phyloP scores from a whole-genome alignment of 2,113 vertebrate species.

The Gymnarchus niloticus region DNA sequence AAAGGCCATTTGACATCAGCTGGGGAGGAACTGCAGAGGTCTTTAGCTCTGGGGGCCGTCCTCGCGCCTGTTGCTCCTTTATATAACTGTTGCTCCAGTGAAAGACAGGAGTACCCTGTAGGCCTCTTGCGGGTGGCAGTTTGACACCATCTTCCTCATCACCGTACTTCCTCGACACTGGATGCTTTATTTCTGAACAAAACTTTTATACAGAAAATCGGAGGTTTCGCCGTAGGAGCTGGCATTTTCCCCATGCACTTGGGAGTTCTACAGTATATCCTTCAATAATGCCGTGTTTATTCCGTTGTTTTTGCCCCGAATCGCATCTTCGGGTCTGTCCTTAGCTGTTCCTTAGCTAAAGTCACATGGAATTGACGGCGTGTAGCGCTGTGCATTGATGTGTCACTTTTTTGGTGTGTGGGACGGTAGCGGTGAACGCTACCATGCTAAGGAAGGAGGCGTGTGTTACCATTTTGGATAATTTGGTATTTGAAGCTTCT shows the following conservation, averaged over 20 bases:
- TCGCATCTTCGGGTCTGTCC: not conserved
- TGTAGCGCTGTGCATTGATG: not conserved
- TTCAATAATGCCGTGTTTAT: not conserved
- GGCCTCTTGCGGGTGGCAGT: not conserved
- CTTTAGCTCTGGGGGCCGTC: no score
- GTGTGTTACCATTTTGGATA: not conserved
- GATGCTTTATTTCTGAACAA: not conserved
- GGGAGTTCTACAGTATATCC: not conserved
- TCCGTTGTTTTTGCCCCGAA: not conserved
- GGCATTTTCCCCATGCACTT: not conserved
- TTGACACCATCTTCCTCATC: not conserved
- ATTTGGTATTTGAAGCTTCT: no score
- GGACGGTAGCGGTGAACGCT: not conserved
- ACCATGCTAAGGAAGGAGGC: not conserved
- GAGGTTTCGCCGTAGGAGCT: not conserved
- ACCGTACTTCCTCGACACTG: not conserved
- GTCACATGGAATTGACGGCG: not conserved
- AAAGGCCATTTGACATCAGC: conserved; percentile 41
- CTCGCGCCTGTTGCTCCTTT: not conserved
- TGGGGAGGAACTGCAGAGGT: conserved; percentile 40
- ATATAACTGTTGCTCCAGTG: not conserved
- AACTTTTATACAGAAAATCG: not conserved
- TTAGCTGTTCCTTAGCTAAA: not conserved
- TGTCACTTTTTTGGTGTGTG: not conserved
- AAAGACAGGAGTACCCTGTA: not conserved